These are phyloP conservation scores for Drosophila sp. DNA, from an alignment of 1,140 invertebrate species.

Conservation along the genomic window DNA sequence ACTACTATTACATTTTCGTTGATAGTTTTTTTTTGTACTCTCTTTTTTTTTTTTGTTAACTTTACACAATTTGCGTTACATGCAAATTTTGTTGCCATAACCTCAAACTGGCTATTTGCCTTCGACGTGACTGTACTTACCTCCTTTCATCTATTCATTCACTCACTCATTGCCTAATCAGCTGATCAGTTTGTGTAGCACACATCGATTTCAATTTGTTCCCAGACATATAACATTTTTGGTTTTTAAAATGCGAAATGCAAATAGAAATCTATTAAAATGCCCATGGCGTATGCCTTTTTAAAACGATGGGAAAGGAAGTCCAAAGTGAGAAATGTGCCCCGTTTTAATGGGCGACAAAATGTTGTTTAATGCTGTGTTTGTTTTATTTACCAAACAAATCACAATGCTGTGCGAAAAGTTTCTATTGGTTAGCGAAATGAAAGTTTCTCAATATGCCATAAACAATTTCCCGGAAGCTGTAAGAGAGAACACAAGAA, in stretches of 20 bases:
- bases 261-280: slow-evolving; percentile 64
- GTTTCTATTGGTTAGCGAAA: slow-evolving; percentile 26
- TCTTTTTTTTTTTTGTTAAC: slow-evolving; percentile 30
- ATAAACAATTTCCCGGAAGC: slow-evolving; percentile 17
- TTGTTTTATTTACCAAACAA: slow-evolving; percentile 9
- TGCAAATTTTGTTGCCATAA: slow-evolving; percentile 70
- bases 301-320: slow-evolving; percentile 64
- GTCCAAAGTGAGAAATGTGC: slow-evolving; percentile 43
- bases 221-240: slow-evolving; percentile 57
- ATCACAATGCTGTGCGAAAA: slow-evolving; percentile 28
- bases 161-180: slow-evolving; percentile 60
- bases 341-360: slow-evolving; percentile 51
- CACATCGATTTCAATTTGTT: slow-evolving; percentile 50
- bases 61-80: slow-evolving; percentile 59
- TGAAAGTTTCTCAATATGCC: slow-evolving; percentile 18
- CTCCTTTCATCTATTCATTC: background rate
- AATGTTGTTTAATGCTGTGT: slow-evolving; percentile 32
- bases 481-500: background rate
- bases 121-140: slow-evolving; percentile 68
- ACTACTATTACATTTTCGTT: slow-evolving; percentile 65
- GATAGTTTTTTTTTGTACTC: slow-evolving; percentile 39
- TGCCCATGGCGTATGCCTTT: slow-evolving; percentile 42
- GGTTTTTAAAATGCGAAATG: slow-evolving; percentile 21
- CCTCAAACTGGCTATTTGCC: slow-evolving; percentile 36
- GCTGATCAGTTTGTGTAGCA: slow-evolving; percentile 37